Percentiles rank a stretch among this genome's conserved stretches.
Evolutionary conservation across 2,888 invertebrate genomes (phyloP).

Genomic region (Chrysina gloriosa): DNA sequence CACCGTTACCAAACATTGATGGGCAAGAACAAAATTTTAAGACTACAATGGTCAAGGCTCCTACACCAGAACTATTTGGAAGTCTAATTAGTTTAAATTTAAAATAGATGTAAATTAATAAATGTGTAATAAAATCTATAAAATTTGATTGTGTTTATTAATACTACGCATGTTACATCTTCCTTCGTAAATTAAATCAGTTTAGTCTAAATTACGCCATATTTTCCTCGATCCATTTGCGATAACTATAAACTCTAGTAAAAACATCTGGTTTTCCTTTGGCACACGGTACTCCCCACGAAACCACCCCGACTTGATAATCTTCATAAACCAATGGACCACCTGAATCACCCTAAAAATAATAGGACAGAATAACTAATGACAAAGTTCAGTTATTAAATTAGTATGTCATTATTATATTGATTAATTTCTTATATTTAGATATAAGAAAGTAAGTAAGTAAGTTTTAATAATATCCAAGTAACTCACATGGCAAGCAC

Average conservation of each 20-base stretch:
- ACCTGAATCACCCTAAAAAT: slow-evolving; percentile 66
- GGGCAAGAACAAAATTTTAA: slow-evolving; percentile 5
- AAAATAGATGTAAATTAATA: background rate
- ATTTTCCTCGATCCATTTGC: slow-evolving; percentile 60
- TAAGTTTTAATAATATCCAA: background rate
- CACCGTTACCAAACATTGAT: slow-evolving; percentile 6
- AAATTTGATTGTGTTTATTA: background rate
- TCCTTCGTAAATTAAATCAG: background rate
- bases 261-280: slow-evolving; percentile 64
- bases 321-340: slow-evolving; percentile 69
- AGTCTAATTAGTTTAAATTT: slow-evolving; percentile 26
- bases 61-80: slow-evolving; percentile 22
- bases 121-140: background rate
- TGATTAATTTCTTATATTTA: too few species aligned
- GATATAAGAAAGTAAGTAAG: background rate
- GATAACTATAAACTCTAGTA: slow-evolving; percentile 62
- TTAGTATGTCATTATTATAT: too few species aligned
- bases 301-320: slow-evolving; percentile 67
- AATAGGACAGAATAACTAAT: too few species aligned
- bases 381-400: too few species aligned
- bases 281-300: slow-evolving; percentile 66
- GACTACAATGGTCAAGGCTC: slow-evolving; percentile 10
- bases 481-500: slow-evolving; percentile 53
- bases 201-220: slow-evolving; percentile 13
- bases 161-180: background rate